Evolutionary conservation across 2,113 vertebrate species (phyloP), one percentile per base, ranked within the genome.

Genomic region (Syngnathus typhle): DNA sequence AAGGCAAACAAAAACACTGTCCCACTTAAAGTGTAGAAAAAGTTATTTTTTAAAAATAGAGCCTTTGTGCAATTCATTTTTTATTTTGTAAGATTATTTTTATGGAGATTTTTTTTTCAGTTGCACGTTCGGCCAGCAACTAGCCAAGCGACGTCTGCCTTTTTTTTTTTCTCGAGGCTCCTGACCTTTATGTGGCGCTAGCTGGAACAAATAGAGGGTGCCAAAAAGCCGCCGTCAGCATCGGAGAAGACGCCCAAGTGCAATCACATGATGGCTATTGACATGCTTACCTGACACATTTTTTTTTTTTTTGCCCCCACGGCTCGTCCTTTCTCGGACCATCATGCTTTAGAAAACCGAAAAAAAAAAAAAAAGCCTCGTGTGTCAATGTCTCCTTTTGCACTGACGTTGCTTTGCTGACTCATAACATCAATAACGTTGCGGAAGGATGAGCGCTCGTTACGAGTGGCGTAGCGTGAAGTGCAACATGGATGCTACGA

Each of bases 281-380:
- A 55, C 52, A 55, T 55, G 52, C 52, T 55, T 55, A 55, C 21
- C 52, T 27, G 52, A 55, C 49, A 52, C 52, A 27, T 55, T 55
- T 51, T 51, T 51, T 49, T 19, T 49, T 51, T 51, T 51, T 51
- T 51, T 12, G 27, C 9, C 52, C 11, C 21, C 21, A 3, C 21
- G 10, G 9, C 52, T 27, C 21, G 21, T 23, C 52, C n/a, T 55
- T 12, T 4, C 1, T 21, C 49, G 49, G 19, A n/a, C 49, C 18
- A 4, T 55, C 52, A 13, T 27, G 21, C 52, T 23, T 27, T 55
- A 13, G 21, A 21, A 4, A 55, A 27, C 12, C 21, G 15, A 13
- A 3, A 9, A n/a, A n/a, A 52, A 16, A 3, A 11, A 52, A 27
- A 38, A 38, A 16, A 2, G 49, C 6, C 19, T 10, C 9, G n/a